phyloP scores from a whole-genome alignment of 2,888 invertebrate species.

The Branchellion lobata region DNA sequence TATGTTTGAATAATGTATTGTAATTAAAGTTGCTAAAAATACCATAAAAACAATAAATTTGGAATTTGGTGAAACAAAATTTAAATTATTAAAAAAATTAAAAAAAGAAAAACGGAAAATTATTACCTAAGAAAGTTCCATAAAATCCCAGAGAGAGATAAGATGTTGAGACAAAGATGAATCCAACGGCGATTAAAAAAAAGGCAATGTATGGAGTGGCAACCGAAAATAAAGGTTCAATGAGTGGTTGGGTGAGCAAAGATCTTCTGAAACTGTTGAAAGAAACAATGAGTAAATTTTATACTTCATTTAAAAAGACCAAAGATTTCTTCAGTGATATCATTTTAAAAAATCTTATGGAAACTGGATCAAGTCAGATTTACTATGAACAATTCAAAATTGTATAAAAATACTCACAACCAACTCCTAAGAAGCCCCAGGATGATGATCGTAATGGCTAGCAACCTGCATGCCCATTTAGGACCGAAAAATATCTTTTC shows the following conservation, averaged over 20 bases:
- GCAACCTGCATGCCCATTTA: slow-evolving; percentile 40
- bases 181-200: slow-evolving; percentile 38
- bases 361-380: too few relatives aligned
- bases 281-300: background rate
- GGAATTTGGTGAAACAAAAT: background rate
- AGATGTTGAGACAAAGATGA: slow-evolving; percentile 40
- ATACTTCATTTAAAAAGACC: too few relatives aligned
- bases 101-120: background rate
- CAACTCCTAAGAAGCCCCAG: slow-evolving; percentile 43
- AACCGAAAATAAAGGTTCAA: background rate
- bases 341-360: too few relatives aligned
- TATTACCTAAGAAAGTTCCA: slow-evolving; percentile 48
- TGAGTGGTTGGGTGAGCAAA: background rate
- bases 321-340: too few relatives aligned
- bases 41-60: too few relatives aligned
- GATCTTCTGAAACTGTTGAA: background rate
- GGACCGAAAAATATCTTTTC: slow-evolving; percentile 21
- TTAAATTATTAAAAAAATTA: background rate
- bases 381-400: too few relatives aligned
- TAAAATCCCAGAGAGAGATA: slow-evolving; percentile 46
- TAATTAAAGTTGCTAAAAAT: too few relatives aligned
- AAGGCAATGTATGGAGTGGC: slow-evolving; percentile 42
- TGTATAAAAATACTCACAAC: slow-evolving; percentile 35
- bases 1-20: too few relatives aligned
- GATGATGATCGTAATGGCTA: slow-evolving; percentile 45